Base-by-base conservation (phyloP, 2,113 vertebrate species). In the Mirounga angustirostris region DNA sequence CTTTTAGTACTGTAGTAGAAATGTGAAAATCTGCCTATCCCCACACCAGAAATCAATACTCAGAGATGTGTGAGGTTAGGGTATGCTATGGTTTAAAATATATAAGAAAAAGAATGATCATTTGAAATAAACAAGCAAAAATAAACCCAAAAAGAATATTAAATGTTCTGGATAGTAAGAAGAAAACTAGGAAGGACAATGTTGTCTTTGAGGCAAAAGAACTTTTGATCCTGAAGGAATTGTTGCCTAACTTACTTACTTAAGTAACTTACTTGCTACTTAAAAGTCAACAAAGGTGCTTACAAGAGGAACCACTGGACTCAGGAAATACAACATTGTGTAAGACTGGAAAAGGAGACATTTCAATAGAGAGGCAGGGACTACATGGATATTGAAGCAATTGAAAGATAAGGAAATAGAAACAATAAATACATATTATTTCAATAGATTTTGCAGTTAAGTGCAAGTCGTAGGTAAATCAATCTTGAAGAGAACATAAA, bases 271-370 rank as follows among this genome's bases (percentile, higher is more conserved):
- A 36, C 28, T 59, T 46, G 40, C 33, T 61, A 54, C 50, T 84
- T 74, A 43, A 63, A 83, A 36, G 30, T 56, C 8, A 74, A 65
- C 15, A 67, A 63, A 0, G 7, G 19, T 4, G n/a, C 43, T 71
- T 18, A 82, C 8, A 33, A 43, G 13, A 63, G 73, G 2, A 0
- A 4, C 5, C 6, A 6, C 0, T 30, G 16, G 13, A 56, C 26
- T 92, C 15, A 84, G n/a, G 30, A 88, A 71, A 36, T 9, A 71
- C 2, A 36, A 36, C 1, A 15, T 8, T 54, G 19, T 36, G 5
- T 46, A 30, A n/a, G 13, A 18, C 3, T 24, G 5, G 26, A 28
- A 92, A 56, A 78, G 24, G n/a, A 81, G 19, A 73, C 2, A 1
- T 59, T 87, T 43, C 58, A 40, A 5, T 50, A 19, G 7, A 88